Evolutionary conservation across 1,140 invertebrate species (phyloP), one percentile per base, ranked within the genome.

Genomic region (Cotesia chilonis): DNA sequence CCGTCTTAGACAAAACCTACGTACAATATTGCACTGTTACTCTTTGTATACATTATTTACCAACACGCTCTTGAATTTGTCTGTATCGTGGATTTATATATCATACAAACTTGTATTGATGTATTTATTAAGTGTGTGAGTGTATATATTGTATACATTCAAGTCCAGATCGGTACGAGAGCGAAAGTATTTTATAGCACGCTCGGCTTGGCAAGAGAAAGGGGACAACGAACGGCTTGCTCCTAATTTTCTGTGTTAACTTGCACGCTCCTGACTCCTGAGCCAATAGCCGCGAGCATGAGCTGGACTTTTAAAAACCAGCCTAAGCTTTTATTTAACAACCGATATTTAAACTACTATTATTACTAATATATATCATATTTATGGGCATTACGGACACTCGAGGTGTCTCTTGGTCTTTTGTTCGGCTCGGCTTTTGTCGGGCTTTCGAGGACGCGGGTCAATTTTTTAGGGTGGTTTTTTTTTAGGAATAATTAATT

Each of bases 131-230:
- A 63, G 54, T 55, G 68, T 71, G 52, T 60, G 41, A 47, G 10
- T 47, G 10, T 47, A 47, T 47, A 47, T 41, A 41, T 59, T 63
- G 68, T 47, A 47, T 47, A 47, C 10, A 47, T 47, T 47, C 3
- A 10, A 47, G 41, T 47, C 41, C 7, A 47, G 41, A 10, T 47
- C 10, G 57, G 41, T 65, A 75, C 80, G 83, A 87, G 84, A 87
- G 85, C 81, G 85, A 87, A 87, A 87, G 85, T 87, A 86, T 84
- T 85, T 85, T 85, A 81, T 84, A 81, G 75, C 84, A 87, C 84
- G 85, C 81, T 87, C 84, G 79, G 85, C 84, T 87, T 85, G 82
- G 84, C 81, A 87, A 87, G 85, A 86, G 85, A 87, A 87, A 87
- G 85, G 85, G 85, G 85, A 86, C 84, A 87, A 80, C 63, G n/a